These are phyloP conservation scores for Campopleginae sp. DNA, from an alignment of 2,888 invertebrate genomes.

Conservation along the genomic window DNA sequence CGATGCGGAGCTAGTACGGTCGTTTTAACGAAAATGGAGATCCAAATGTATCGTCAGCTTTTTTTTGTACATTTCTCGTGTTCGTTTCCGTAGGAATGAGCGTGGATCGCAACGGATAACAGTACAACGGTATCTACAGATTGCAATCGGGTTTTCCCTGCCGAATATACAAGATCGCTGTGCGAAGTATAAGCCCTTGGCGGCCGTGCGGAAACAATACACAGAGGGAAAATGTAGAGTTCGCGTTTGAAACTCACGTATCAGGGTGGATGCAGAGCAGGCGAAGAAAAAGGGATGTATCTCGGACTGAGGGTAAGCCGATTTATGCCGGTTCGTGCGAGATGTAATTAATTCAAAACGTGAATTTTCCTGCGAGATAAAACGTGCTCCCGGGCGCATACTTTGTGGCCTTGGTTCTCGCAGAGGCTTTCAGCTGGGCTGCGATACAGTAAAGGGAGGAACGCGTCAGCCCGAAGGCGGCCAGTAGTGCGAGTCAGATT, in stretches of 20 bases:
- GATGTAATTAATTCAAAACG: conserved; percentile 78
- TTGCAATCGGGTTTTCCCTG: neutral
- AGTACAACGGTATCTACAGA: neutral
- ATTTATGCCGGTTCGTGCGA: conserved; percentile 73
- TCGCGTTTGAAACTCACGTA: conserved; percentile 34
- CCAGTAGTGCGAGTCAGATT: conserved; percentile 43
- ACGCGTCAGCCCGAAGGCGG: conserved; percentile 11
- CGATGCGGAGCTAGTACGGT: no score
- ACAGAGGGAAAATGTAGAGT: conserved; percentile 5
- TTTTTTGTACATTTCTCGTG: neutral
- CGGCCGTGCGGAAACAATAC: conserved; percentile 10
- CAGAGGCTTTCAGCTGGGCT: neutral
- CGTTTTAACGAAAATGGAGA: no score
- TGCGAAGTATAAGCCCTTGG: conserved; percentile 6
- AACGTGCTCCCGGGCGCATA: conserved; percentile 39
- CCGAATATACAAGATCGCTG: neutral
- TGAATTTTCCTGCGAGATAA: conserved; percentile 71
- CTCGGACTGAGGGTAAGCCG: conserved; percentile 74
- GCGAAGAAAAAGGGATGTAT: conserved; percentile 34
- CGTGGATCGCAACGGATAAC: neutral
- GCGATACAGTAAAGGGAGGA: neutral
- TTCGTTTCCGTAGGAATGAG: neutral
- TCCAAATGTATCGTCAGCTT: neutral
- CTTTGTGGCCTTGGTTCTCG: conserved; percentile 28
- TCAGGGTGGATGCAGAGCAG: conserved; percentile 21